A percentile compares a stretch with the other conserved stretches of the same genome.
These are phyloP conservation scores for Brachyopa scutellaris DNA, from an alignment of 2,888 invertebrate species.

Conservation along the genomic window DNA sequence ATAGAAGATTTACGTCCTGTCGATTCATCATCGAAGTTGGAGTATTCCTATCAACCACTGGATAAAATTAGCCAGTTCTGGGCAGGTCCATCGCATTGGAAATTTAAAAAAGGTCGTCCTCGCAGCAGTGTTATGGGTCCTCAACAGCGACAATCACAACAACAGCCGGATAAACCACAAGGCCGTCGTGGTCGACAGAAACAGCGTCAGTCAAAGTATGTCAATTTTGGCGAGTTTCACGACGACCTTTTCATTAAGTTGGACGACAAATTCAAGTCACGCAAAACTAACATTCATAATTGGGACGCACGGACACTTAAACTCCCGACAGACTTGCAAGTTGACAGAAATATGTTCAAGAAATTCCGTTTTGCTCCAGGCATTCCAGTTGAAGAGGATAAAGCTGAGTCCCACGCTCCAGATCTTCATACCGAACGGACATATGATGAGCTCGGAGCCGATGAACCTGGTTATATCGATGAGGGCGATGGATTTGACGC, in stretches of 20 bases:
- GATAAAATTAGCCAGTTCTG: conserved; percentile 84
- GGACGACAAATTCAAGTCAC: conserved; percentile 76
- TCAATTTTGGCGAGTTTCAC: conserved; percentile 77
- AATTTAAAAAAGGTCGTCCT: conserved; percentile 83
- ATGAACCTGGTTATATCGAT: conserved; percentile 44
- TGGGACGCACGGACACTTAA: conserved; percentile 81
- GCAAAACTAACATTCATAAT: conserved; percentile 79
- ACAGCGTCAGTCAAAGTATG: conserved; percentile 75
- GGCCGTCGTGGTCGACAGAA: conserved; percentile 50
- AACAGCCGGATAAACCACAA: conserved; percentile 22
- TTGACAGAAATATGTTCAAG: conserved; percentile 77
- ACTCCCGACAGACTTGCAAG: conserved; percentile 78
- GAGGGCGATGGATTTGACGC: conserved; percentile 81
- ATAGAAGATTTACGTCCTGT: conserved; percentile 85
- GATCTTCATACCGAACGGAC: conserved; percentile 54
- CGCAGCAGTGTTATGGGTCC: conserved; percentile 74
- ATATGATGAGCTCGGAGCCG: conserved; percentile 29
- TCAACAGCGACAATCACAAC: conserved; percentile 55
- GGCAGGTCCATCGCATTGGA: conserved; percentile 94
- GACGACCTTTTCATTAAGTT: conserved; percentile 77
- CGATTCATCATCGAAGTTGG: conserved; percentile 83
- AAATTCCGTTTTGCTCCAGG: conserved; percentile 78
- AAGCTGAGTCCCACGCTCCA: conserved; percentile 43
- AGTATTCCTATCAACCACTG: conserved; percentile 88
- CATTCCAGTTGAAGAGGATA: conserved; percentile 74